Evolutionary conservation across 2,113 vertebrate species (phyloP), one percentile per base, ranked within the genome.

Genomic region (Crotalus viridis): DNA sequence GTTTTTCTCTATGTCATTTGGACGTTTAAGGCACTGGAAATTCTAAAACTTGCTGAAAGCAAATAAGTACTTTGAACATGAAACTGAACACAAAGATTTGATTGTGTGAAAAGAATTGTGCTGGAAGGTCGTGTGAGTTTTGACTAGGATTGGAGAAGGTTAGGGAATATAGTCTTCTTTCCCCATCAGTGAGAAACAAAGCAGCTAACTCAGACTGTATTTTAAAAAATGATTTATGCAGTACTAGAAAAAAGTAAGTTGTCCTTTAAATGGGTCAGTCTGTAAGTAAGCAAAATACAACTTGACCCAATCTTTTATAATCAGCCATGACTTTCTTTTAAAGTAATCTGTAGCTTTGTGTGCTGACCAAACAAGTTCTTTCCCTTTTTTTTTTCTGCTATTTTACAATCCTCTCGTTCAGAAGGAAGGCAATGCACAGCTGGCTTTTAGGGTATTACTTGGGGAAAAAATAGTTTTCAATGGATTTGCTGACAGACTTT

Each of bases 401-500:
- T 92, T 94, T 89, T 59, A 0, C 26, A 87, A 88, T 95, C 91
- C 43, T 95, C 1, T 61, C 88, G 17, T 92, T 21, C 90, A 93
- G 89, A 88, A 43, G 92, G 46, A 86, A 21, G 22, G 39, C 26
- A 94, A 22, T 90, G 89, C 15, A 85, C 88, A n/a, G 89, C 48
- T 95, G 57, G 51, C 10, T 95, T 94, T 94, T 52, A 28, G 87
- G 90, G 64, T 91, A 93, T 86, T 74, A 64, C 28, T 74, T 89
- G 28, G 33, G 59, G 9, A 51, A 91, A 89, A 0, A 94, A 89
- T 91, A 33, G 39, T 85, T 95, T 95, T 89, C 94, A 96, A 85
- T 93, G 91, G 85, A 95, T 96, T 96, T 95, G 89, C 95, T 95
- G 96, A 93, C 9, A 0, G 93, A 93, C 91, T 95, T 56, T 94